Evolutionary conservation across 2,113 vertebrate species (phyloP), one percentile per base, ranked within the genome.

Genomic region (Genyomyrus donnyi): DNA sequence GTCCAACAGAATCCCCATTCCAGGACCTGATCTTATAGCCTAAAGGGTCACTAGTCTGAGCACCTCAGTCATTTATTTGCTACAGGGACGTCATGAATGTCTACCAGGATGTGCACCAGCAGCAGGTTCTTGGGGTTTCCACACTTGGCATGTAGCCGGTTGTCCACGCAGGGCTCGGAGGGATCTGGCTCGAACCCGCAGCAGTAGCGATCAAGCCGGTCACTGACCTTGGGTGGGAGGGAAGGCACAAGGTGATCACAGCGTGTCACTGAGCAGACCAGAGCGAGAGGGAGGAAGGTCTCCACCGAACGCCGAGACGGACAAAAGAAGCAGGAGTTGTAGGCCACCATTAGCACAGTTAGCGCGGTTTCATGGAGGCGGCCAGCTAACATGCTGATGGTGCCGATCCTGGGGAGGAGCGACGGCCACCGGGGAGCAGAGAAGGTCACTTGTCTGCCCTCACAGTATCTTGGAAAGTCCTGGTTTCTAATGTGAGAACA

Each of bases 51-150:
- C 19, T 45, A 85, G 21, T n/a, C 83, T 85, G 62, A 70, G n/a
- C 62, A 31, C 10, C 27, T 13, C n/a, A 70, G 13, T 17, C 11
- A 19, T 87, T 11, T 42, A 56, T 46, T 35, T 52, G n/a, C 49
- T n/a, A 35, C 6, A 53, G 5, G 46, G 50, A 53, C 85, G 27
- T 87, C 45, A 42, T 3, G 5, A 48, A 45, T 39, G 89, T 92
- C 0, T 95, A 99, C 98, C 97, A 99, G 94, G 92, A 99, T 98
- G 93, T 99, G 98, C 89, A 99, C 98, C 91, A 99, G 95, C 52
- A 94, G 92, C 90, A 98, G 95, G 58, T 97, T 95, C 0, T 92
- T 93, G 0, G 96, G 95, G 92, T 96, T 97, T 89, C 91, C 90
- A 91, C 98, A 99, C 90, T 97, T 98, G 49, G 95, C 93, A 0